phyloP scores from a whole-genome alignment of 2,797 vertebrate species.

The Potorous gilbertii region DNA sequence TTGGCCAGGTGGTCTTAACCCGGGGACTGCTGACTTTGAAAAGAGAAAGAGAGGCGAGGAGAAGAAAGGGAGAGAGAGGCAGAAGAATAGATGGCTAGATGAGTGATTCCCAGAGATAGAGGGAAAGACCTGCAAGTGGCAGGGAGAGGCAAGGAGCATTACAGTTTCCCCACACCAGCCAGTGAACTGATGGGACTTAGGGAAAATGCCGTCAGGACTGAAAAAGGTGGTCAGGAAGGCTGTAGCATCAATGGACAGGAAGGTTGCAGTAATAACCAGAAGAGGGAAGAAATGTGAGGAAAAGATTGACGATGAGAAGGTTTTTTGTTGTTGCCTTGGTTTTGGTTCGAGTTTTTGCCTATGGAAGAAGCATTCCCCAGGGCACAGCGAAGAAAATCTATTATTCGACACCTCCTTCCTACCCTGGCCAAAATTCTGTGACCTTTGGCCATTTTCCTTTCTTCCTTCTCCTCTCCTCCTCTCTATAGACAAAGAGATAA shows the following conservation, averaged over 20 bases:
- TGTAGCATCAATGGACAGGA: not conserved
- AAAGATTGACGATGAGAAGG: not conserved
- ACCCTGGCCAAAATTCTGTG: not conserved
- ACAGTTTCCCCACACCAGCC: not conserved
- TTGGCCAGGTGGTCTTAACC: not conserved
- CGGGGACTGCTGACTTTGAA: not conserved
- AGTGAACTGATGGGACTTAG: not conserved
- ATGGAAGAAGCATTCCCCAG: not conserved
- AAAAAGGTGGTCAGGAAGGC: not conserved
- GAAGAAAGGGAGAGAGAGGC: not conserved
- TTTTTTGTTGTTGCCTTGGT: not conserved
- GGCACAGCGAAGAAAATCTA: not conserved
- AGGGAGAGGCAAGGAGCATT: not conserved
- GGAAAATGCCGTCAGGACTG: not conserved
- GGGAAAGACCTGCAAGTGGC: not conserved
- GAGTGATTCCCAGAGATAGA: no score
- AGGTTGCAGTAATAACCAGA: not conserved
- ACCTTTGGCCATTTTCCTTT: not conserved
- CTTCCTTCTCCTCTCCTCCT: not conserved
- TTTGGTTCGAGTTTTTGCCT: not conserved
- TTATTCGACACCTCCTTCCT: not conserved
- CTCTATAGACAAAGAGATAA: not conserved
- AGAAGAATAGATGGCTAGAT: not conserved
- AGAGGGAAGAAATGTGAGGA: not conserved
- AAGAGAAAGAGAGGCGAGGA: no score